phyloP scores from a whole-genome alignment of 2,113 vertebrate species.

The Engystomops pustulosus region DNA sequence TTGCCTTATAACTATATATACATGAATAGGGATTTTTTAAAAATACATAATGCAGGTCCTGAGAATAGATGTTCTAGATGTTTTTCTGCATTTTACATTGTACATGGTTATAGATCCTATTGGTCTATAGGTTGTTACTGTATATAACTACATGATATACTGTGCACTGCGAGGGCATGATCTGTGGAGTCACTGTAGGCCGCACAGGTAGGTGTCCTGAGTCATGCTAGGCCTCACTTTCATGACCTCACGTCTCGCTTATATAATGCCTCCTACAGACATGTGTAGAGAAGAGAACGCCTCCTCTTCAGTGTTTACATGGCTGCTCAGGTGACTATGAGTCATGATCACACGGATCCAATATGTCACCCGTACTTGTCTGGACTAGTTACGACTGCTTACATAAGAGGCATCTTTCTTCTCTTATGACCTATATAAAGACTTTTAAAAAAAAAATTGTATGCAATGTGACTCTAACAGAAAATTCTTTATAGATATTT shows the following conservation, averaged over 20 bases:
- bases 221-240: conserved; percentile 26
- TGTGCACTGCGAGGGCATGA: neutral
- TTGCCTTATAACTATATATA: no score
- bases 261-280: neutral
- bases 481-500: no score
- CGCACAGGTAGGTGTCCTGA: neutral
- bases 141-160: no score
- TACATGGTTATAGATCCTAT: no score
- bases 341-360: neutral
- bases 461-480: no score
- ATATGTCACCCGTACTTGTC: neutral
- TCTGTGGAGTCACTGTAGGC: neutral
- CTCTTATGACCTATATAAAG: neutral
- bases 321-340: conserved; percentile 21
- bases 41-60: no score
- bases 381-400: neutral
- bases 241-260: conserved; percentile 26
- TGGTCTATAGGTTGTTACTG: no score
- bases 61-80: no score
- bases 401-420: neutral
- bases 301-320: neutral
- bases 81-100: no score
- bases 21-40: no score
- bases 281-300: neutral
- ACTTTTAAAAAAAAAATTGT: no score